Conservation (phyloP, 2,888 invertebrate species). For the Microdon myrmicae region DNA sequence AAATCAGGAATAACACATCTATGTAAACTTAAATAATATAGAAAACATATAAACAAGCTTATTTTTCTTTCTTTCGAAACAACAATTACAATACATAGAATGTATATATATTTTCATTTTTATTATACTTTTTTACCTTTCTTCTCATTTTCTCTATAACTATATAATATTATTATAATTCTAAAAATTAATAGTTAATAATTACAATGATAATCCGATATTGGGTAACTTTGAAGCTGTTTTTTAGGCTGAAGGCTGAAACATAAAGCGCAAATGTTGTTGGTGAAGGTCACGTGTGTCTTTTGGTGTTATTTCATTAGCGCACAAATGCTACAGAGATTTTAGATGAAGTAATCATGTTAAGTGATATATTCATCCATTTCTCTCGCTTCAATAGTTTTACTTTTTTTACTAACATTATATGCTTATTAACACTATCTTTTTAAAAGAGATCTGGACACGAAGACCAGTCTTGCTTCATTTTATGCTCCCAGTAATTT, state of each 20-base stretch:
- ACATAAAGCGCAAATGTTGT: constrained; percentile 32
- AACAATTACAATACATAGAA: constrained; percentile 29
- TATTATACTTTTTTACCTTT: constrained; percentile 2
- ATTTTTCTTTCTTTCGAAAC: constrained; percentile 15
- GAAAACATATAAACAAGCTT: constrained; percentile 16
- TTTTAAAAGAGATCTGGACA: constrained; percentile 84
- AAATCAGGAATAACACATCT: constrained; percentile 11
- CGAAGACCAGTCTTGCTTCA: constrained; percentile 84
- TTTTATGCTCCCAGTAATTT: constrained; percentile 94
- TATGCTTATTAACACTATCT: constrained; percentile 1
- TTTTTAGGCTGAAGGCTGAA: constrained; percentile 39
- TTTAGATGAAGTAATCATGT: constrained; percentile 1
- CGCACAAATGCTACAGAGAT: constrained; percentile 23
- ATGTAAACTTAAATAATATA: constrained; percentile 13
- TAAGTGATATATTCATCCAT: constrained; percentile 3
- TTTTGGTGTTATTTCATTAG: constrained; percentile 17
- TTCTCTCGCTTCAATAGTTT: constrained; percentile 10
- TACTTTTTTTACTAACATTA: constrained; percentile 11
- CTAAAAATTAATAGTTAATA: constrained; percentile 27
- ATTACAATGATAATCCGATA: constrained; percentile 31
- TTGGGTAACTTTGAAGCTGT: constrained; percentile 40
- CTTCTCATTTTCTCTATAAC: constrained; percentile 16
- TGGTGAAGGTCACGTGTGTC: constrained; percentile 20
- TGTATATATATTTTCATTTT: not conserved
- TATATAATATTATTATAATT: constrained; percentile 36